Evolutionary conservation across 2,113 vertebrate species (phyloP).

Genomic region (Oryzias celebensis): DNA sequence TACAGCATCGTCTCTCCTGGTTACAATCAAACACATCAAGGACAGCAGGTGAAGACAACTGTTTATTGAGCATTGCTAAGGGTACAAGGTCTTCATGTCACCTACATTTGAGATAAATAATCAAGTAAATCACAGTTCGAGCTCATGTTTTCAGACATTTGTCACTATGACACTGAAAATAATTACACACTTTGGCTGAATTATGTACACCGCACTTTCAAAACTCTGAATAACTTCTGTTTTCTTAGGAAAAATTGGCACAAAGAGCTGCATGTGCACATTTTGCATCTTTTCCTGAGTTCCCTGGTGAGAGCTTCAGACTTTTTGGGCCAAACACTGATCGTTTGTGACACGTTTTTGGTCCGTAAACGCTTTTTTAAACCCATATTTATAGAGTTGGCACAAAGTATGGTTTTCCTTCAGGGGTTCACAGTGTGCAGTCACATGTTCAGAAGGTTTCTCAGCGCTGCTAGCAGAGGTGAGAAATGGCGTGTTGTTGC

Average conservation of each 20-base stretch:
- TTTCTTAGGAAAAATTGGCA: neutral
- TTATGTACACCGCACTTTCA: neutral
- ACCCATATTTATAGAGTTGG: slow-evolving; percentile 5
- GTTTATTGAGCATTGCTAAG: slow-evolving; percentile 37
- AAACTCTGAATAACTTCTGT: neutral
- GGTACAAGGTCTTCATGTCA: neutral
- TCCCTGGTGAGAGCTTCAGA: neutral
- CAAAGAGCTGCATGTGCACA: neutral
- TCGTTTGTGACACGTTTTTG: neutral
- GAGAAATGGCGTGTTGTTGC: neutral
- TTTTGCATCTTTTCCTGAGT: neutral
- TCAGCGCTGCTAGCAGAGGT: neutral
- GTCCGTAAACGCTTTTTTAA: too few species aligned
- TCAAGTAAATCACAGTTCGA: neutral
- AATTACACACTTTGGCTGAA: neutral
- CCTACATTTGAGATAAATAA: neutral
- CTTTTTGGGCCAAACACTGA: neutral
- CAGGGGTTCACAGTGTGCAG: slow-evolving; percentile 32
- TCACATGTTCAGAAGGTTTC: slow-evolving; percentile 7
- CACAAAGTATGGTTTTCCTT: too few species aligned
- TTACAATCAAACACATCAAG: neutral
- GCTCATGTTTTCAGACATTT: neutral
- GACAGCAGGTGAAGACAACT: slow-evolving; percentile 9
- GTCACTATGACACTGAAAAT: neutral
- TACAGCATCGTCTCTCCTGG: slow-evolving; percentile 6